These are phyloP conservation scores for Paedocypris sp. DNA, from an alignment of 2,113 vertebrate species.

Conservation along the genomic window DNA sequence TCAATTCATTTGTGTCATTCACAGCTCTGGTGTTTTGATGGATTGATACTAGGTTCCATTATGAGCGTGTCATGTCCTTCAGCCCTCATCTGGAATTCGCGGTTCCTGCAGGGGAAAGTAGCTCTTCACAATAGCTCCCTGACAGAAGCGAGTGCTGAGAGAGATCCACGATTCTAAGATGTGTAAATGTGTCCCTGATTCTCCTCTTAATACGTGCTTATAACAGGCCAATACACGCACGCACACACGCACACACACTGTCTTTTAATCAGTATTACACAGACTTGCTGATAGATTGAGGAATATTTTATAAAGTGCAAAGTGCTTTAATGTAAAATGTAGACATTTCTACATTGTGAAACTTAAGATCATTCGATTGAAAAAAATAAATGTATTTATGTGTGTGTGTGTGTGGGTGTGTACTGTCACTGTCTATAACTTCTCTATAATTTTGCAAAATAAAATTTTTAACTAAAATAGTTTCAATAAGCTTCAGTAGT, in stretches of 20 bases:
- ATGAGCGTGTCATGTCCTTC: constrained; percentile 54
- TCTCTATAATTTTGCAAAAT: no score
- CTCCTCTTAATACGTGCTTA: constrained; percentile 40
- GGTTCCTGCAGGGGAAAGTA: constrained; percentile 56
- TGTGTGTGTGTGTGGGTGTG: no score
- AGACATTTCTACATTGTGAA: no score
- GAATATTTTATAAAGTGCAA: no score
- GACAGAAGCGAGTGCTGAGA: constrained; percentile 32
- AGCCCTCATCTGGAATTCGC: constrained; percentile 54
- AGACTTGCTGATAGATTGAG: no score
- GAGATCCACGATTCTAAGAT: constrained; percentile 50
- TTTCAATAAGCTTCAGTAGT: no score
- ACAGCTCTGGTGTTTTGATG: constrained; percentile 54
- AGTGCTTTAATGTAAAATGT: no score
- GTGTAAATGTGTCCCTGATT: constrained; percentile 58
- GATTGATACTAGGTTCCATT: constrained; percentile 66
- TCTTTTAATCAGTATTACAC: no score
- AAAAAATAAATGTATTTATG: no score
- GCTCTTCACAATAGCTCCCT: constrained; percentile 49
- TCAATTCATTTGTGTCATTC: constrained; percentile 43
- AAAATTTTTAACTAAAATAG: no score
- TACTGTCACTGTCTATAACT: no score
- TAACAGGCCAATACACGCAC: constrained; percentile 28
- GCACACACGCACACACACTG: background rate
- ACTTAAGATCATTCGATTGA: no score